A percentile compares a stretch with the other conserved stretches of the same genome.
These are phyloP conservation scores for Trachemys scripta DNA, from an alignment of 2,113 vertebrate species.

Conservation along the genomic window DNA sequence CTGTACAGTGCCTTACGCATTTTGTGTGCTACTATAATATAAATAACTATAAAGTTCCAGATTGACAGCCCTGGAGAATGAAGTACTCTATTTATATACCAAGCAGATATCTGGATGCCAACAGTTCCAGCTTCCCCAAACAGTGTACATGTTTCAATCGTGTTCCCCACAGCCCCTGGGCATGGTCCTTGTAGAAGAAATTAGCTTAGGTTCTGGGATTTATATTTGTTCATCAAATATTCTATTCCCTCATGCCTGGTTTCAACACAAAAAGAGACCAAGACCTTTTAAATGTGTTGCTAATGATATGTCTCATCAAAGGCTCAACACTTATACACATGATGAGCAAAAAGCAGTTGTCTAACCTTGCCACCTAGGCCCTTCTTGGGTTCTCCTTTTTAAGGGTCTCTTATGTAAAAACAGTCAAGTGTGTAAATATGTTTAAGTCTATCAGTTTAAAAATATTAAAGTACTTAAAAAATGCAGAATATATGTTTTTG, in stretches of 20 bases:
- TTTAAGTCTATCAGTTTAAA: slow-evolving; percentile 60
- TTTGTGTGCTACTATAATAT: fast-evolving
- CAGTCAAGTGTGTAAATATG: slow-evolving; percentile 53
- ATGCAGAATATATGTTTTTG: slow-evolving; percentile 43
- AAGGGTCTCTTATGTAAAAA: slow-evolving; percentile 60
- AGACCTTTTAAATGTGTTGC: slow-evolving; percentile 65
- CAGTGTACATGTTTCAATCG: neutral
- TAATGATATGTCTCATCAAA: slow-evolving; percentile 77
- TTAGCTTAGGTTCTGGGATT: slow-evolving; percentile 3
- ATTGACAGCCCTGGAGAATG: neutral
- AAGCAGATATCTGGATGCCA: fast-evolving
- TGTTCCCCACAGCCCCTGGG: slow-evolving; percentile 2
- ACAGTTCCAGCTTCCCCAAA: neutral
- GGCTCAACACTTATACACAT: slow-evolving; percentile 41
- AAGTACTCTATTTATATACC: neutral
- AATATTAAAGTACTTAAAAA: slow-evolving; percentile 49
- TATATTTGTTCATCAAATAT: slow-evolving; percentile 61
- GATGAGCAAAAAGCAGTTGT: slow-evolving; percentile 71
- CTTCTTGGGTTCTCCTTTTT: slow-evolving; percentile 55
- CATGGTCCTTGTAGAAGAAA: neutral
- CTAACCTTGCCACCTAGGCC: slow-evolving; percentile 45
- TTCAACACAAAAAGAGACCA: slow-evolving; percentile 59
- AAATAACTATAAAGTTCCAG: neutral
- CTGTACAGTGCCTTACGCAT: fast-evolving
- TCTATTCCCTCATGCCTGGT: slow-evolving; percentile 62